phyloP scores from a whole-genome alignment of 1,140 invertebrate species.

The Drosophila auraria region DNA sequence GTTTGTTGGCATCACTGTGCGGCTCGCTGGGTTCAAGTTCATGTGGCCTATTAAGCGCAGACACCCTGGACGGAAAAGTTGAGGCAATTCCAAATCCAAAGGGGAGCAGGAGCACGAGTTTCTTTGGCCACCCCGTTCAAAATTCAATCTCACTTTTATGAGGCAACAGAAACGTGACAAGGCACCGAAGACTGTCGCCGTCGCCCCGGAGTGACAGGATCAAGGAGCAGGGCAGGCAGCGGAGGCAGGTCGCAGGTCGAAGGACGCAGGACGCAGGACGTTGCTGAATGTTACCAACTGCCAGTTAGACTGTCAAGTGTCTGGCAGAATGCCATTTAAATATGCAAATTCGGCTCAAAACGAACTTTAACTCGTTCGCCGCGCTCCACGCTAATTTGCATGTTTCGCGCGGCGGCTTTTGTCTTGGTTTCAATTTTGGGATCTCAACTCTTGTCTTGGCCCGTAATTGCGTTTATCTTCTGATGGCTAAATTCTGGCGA shows the following conservation, averaged over 20 bases:
- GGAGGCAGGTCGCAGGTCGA: background rate
- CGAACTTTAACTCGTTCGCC: slow-evolving; percentile 79
- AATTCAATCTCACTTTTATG: slow-evolving; percentile 83
- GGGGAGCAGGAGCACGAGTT: slow-evolving; percentile 33
- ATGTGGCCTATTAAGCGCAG: slow-evolving; percentile 73
- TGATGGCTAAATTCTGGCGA: slow-evolving; percentile 69
- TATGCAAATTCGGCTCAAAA: slow-evolving; percentile 76
- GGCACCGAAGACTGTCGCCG: slow-evolving; percentile 66
- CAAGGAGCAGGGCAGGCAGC: slow-evolving; percentile 25
- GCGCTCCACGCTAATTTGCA: slow-evolving; percentile 72
- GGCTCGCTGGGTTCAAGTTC: slow-evolving; percentile 66
- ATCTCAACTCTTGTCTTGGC: slow-evolving; percentile 28
- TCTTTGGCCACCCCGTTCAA: slow-evolving; percentile 64
- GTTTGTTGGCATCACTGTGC: slow-evolving; percentile 18
- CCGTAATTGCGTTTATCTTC: slow-evolving; percentile 79
- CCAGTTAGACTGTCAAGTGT: slow-evolving; percentile 67
- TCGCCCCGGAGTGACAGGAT: slow-evolving; percentile 45
- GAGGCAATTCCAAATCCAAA: slow-evolving; percentile 43
- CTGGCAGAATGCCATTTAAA: slow-evolving; percentile 78
- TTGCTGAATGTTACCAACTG: slow-evolving; percentile 57
- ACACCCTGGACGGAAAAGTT: slow-evolving; percentile 59
- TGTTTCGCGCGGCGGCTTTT: slow-evolving; percentile 68
- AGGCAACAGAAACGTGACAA: slow-evolving; percentile 78
- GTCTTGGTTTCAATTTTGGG: slow-evolving; percentile 50
- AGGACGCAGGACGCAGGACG: background rate